These are phyloP conservation scores for Napeogenes sylphis DNA, from an alignment of 2,888 invertebrate genomes.

Conservation along the genomic window DNA sequence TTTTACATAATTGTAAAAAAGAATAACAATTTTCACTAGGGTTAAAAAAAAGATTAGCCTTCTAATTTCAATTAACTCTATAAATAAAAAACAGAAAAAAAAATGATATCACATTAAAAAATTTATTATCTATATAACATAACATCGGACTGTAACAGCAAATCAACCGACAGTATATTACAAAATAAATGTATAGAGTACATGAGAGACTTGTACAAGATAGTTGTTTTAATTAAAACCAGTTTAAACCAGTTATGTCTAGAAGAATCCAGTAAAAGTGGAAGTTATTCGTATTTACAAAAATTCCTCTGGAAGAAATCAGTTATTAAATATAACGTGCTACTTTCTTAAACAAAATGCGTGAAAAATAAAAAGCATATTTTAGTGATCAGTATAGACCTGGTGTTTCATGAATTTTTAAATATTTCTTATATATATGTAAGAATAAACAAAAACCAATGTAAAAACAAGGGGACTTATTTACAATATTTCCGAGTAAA, in stretches of 20 bases:
- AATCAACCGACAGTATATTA: slow-evolving; percentile 65
- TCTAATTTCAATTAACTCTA: too few species aligned
- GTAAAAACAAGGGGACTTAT: slow-evolving; percentile 2
- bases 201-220: slow-evolving; percentile 26
- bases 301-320: background rate
- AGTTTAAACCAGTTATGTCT: background rate
- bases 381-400: background rate
- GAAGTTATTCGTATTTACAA: background rate
- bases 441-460: background rate
- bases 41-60: too few species aligned
- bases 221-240: background rate
- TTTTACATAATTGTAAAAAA: too few species aligned
- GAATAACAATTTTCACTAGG: too few species aligned
- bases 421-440: background rate
- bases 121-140: slow-evolving; percentile 75
- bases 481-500: background rate
- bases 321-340: too few species aligned
- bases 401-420: background rate
- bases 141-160: slow-evolving; percentile 72
- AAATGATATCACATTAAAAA: slow-evolving; percentile 71
- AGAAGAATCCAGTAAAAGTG: background rate
- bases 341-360: background rate
- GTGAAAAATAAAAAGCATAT: background rate
- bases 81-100: slow-evolving; percentile 35
- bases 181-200: slow-evolving; percentile 50